phyloP scores from a whole-genome alignment of 2,113 vertebrate genomes.

The Tachycineta bicolor region DNA sequence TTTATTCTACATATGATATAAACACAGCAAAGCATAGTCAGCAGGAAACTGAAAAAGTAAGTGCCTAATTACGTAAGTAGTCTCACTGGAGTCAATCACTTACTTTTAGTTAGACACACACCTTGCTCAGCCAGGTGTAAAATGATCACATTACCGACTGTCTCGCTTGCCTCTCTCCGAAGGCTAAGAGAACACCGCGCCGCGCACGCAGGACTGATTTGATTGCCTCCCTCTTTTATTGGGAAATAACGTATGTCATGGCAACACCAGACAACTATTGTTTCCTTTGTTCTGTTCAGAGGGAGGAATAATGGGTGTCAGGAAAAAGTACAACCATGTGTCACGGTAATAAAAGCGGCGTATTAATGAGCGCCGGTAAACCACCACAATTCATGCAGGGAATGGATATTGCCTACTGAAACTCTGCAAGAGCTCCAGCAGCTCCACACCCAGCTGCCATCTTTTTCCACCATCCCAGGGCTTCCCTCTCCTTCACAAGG shows the following conservation, averaged over 20 bases:
- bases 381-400: background rate
- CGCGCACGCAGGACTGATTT: background rate
- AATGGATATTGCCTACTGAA: background rate
- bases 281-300: conserved; percentile 26
- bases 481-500: background rate
- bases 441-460: background rate
- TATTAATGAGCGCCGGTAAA: conserved; percentile 1
- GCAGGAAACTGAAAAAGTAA: background rate
- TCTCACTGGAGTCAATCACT: conserved; percentile 2
- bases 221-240: conserved; percentile 19
- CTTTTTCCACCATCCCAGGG: background rate
- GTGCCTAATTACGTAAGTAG: background rate
- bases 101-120: conserved; percentile 8
- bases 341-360: background rate
- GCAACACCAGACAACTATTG: background rate
- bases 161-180: background rate
- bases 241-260: background rate
- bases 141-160: conserved; percentile 23
- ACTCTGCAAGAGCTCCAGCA: background rate
- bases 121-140: conserved; percentile 46
- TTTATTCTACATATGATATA: background rate
- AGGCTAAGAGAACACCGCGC: background rate
- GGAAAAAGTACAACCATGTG: background rate
- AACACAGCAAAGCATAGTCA: background rate
- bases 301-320: conserved; percentile 18